A percentile compares a stretch with the other conserved stretches of the same genome.
These are phyloP conservation scores for Dreissena rostriformis DNA, from an alignment of 1,140 invertebrate species.

Conservation along the genomic window DNA sequence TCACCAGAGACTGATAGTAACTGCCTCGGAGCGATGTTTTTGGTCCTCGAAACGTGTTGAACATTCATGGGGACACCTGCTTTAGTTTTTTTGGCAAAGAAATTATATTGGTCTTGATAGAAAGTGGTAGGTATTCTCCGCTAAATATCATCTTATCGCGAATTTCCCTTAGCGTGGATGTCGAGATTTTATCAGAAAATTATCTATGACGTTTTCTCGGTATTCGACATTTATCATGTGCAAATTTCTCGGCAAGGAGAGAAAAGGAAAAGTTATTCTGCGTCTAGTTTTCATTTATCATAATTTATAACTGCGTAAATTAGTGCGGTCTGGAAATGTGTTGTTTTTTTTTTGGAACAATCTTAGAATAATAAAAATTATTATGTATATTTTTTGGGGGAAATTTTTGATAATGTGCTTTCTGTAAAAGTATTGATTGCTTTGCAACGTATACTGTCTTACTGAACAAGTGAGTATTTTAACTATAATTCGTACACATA, in stretches of 20 bases:
- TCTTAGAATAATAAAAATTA: too few species aligned
- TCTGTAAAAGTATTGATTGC: too few species aligned
- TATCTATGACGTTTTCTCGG: conserved; percentile 35
- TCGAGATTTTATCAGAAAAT: conserved; percentile 49
- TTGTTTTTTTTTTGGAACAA: too few species aligned
- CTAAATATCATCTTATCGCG: conserved; percentile 26
- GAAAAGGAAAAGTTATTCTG: too few species aligned
- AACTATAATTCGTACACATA: too few species aligned
- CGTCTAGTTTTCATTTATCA: too few species aligned
- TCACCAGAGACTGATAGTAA: neutral
- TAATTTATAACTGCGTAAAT: too few species aligned
- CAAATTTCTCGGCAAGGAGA: neutral
- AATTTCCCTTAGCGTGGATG: conserved; percentile 29
- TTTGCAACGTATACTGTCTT: too few species aligned
- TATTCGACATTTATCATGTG: neutral
- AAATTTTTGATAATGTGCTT: too few species aligned
- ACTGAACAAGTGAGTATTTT: too few species aligned
- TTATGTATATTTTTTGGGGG: too few species aligned
- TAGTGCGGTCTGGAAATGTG: too few species aligned
- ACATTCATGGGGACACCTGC: conserved; percentile 43
- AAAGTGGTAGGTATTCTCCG: conserved; percentile 19
- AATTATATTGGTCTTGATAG: conserved; percentile 49
- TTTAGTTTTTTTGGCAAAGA: conserved; percentile 1
- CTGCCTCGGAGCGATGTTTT: conserved; percentile 14
- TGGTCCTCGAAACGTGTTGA: conserved; percentile 29